Evolutionary conservation across 2,888 invertebrate species (phyloP), one percentile per base, ranked within the genome.

Genomic region (Dynastes hyllus): DNA sequence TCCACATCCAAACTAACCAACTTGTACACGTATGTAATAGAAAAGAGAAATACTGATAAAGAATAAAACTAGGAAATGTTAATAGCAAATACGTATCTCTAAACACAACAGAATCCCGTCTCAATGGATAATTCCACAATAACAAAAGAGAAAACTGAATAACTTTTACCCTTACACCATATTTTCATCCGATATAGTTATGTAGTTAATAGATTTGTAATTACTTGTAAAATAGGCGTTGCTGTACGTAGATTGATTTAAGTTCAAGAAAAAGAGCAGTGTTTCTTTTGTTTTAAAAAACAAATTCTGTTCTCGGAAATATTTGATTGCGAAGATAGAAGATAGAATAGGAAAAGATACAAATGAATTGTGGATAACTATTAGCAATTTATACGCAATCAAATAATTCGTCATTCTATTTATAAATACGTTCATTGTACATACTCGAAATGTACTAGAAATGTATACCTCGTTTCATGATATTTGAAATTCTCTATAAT

Each of bases 131-230:
- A 51, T 69, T 69, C 51, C 69, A 67, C 40, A 67, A 8, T 66
- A 63, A 32, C 63, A 63, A 63, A 63, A 63, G 22, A 16, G 55
- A 69, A 50, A 69, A 8, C 29, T 11, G 13, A 29, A 5, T 11
- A 69, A 16, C 45, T 22, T 16, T 9, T 27, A 69, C 45, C 51
- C 51, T 69, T 69, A 51, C 11, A 69, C 51, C 50, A 69, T 69
- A 69, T 69, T 69, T 69, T 69, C 29, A 69, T 69, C 69, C 50
- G 29, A 69, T 58, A 22, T 69, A 69, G 69, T 69, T 69, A 69
- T 69, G 69, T 69, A 69, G 69, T 69, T 69, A 11, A 51, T 69
- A 69, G 51, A 69, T 29, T 27, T 69, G 29, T 69, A 69, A 11
- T 27, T 69, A 69, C 27, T 50, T 51, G 69, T 45, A 58, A 22